Conservation (phyloP, 2,888 invertebrate genomes). For the Xylota segnis region DNA sequence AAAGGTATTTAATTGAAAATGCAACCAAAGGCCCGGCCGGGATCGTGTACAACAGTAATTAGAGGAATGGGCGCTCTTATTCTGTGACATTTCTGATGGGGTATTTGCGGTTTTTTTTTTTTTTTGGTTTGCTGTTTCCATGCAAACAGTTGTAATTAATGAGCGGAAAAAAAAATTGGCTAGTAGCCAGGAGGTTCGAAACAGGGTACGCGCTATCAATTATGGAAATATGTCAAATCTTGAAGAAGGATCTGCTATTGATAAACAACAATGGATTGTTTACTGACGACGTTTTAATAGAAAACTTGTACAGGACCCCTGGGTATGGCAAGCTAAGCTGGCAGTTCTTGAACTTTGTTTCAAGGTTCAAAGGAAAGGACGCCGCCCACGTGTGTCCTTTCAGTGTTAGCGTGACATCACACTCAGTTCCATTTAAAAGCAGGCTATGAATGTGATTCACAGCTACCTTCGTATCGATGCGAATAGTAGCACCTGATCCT, state of each 20-base stretch:
- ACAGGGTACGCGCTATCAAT: background rate
- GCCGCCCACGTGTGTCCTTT: too few relatives aligned
- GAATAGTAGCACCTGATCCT: too few relatives aligned
- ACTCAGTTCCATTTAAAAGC: too few relatives aligned
- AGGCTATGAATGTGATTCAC: too few relatives aligned
- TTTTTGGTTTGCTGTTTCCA: background rate
- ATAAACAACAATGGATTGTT: too few relatives aligned
- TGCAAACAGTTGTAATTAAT: slow-evolving; percentile 32
- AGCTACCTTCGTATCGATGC: too few relatives aligned
- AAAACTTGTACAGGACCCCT: too few relatives aligned
- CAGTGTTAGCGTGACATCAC: too few relatives aligned
- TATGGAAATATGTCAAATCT: slow-evolving; percentile 15
- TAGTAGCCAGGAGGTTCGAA: background rate
- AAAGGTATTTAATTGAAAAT: slow-evolving; percentile 39
- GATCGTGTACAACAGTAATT: slow-evolving; percentile 12
- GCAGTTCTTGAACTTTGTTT: too few relatives aligned
- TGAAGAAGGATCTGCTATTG: background rate
- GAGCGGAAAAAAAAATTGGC: slow-evolving; percentile 10
- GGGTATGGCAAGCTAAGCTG: too few relatives aligned
- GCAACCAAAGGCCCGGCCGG: background rate
- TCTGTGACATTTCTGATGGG: slow-evolving; percentile 17
- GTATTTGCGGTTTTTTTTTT: background rate
- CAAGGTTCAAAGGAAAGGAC: too few relatives aligned
- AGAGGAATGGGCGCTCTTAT: slow-evolving; percentile 8
- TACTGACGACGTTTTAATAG: too few relatives aligned